Evolutionary conservation across 2,888 invertebrate species (phyloP).

Genomic region (Coremacera marginata): DNA sequence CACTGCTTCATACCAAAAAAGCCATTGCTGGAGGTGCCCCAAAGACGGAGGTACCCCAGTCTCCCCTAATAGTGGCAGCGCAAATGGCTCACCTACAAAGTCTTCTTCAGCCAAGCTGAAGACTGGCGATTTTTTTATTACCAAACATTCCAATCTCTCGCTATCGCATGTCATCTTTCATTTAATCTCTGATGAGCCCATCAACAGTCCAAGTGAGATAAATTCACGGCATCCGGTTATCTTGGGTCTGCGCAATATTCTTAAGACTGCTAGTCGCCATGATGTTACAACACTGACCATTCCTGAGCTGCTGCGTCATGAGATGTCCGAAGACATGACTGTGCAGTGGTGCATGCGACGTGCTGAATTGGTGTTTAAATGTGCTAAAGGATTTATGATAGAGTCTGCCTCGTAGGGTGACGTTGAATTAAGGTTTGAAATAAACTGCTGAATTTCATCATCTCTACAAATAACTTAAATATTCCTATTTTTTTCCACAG

Average conservation of each 20-base stretch:
- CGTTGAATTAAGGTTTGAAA: constrained; percentile 85
- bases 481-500: constrained; percentile 49
- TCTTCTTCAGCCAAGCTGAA: constrained; percentile 73
- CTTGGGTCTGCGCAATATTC: constrained; percentile 91
- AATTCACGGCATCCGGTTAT: constrained; percentile 96
- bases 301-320: constrained; percentile 91
- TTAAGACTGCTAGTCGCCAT: constrained; percentile 94
- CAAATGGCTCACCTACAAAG: constrained; percentile 63
- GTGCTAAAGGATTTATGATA: constrained; percentile 99
- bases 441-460: no score
- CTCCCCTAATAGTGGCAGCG: constrained; percentile 53
- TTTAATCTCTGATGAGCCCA: constrained; percentile 88
- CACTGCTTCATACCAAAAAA: no score
- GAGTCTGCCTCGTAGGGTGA: constrained; percentile 96
- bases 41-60: no score
- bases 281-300: constrained; percentile 94
- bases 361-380: constrained; percentile 97
- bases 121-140: constrained; percentile 88
- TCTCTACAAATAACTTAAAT: no score
- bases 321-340: constrained; percentile 97
- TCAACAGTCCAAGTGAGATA: constrained; percentile 81
- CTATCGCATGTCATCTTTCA: constrained; percentile 97
- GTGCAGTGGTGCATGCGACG: constrained; percentile 95
- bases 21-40: no score
- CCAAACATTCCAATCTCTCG: constrained; percentile 92